phyloP scores from a whole-genome alignment of 2,888 invertebrate genomes.

The Drosophila quinaria region DNA sequence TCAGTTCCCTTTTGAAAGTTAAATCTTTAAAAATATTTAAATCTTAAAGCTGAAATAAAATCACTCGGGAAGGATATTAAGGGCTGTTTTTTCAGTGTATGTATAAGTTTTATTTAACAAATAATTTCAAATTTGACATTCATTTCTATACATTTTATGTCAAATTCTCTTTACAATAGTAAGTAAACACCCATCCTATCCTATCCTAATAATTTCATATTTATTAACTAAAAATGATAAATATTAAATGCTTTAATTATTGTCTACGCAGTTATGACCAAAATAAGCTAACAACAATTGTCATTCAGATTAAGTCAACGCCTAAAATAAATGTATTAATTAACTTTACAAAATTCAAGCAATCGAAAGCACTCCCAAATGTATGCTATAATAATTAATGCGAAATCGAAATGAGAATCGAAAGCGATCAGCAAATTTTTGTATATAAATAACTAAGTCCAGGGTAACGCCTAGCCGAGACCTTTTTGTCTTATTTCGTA shows the following conservation, averaged over 20 bases:
- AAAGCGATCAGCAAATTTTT: not conserved
- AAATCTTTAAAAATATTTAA: no score
- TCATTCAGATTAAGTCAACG: not conserved
- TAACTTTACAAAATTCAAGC: not conserved
- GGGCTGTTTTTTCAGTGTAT: no score
- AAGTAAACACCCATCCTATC: no score
- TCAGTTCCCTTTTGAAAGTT: no score
- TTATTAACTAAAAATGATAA: no score
- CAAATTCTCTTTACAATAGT: no score
- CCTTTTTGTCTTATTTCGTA: slow-evolving; percentile 2
- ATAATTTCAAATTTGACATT: no score
- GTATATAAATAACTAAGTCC: slow-evolving; percentile 1
- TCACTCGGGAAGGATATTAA: no score
- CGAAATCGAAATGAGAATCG: not conserved
- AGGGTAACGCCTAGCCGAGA: slow-evolving; percentile 5
- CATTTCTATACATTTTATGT: no score
- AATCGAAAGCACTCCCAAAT: not conserved
- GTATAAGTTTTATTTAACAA: no score
- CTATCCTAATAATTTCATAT: no score
- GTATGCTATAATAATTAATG: not conserved
- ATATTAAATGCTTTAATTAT: not conserved
- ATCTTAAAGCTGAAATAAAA: no score
- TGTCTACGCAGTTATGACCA: not conserved
- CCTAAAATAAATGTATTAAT: not conserved
- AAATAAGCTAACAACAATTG: not conserved